Base-by-base conservation (phyloP, 2,113 vertebrate genomes). In the Anarrhichthys ocellatus region DNA sequence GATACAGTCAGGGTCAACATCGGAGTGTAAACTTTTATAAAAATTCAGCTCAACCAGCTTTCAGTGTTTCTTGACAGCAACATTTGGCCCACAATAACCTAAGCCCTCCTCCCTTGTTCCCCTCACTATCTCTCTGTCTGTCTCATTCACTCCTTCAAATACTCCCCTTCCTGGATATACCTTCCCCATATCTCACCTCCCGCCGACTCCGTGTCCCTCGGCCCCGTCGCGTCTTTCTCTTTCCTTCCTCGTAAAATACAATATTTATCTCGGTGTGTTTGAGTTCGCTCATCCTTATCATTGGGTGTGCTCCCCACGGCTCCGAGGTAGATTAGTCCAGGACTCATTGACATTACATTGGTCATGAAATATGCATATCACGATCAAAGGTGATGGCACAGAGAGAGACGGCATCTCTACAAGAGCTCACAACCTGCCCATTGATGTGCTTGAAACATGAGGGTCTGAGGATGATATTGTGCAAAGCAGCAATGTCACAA, bases 311-410 rank as follows among this genome's bases (percentile, higher is more conserved):
- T 90, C 90, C 78, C 88, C 79, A 50, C 78, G 88, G 91, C 88
- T 75, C 86, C 27, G 81, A 91, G 93, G 88, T 91, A 87, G 92
- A 94, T 93, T 92, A 86, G 86, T 91, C 80, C 80, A 86, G 90
- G 89, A 92, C 91, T 95, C 93, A 93, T 91, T 93, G 93, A 92
- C 93, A 94, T 94, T 93, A 94, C 90, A 91, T 86, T 78, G 85
- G 76, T 90, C 93, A 94, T 95, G 93, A 94, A 95, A 95, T 92
- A 95, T 95, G 91, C 86, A 95, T 92, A 91, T 86, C 79, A 87
- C 87, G 90, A 94, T 95, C 92, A 94, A 94, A 94, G 91, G 89
- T 89, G 89, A 92, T 80, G 81, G 80, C 71, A 73, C 27, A 84
- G 75, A 87, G 75, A 86, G 82, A 91, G 90, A 80, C 36, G 69